A percentile compares a stretch with the other conserved stretches of the same genome.
phyloP scores from a whole-genome alignment of 1,140 invertebrate genomes.

The Cryptotermes secundus region DNA sequence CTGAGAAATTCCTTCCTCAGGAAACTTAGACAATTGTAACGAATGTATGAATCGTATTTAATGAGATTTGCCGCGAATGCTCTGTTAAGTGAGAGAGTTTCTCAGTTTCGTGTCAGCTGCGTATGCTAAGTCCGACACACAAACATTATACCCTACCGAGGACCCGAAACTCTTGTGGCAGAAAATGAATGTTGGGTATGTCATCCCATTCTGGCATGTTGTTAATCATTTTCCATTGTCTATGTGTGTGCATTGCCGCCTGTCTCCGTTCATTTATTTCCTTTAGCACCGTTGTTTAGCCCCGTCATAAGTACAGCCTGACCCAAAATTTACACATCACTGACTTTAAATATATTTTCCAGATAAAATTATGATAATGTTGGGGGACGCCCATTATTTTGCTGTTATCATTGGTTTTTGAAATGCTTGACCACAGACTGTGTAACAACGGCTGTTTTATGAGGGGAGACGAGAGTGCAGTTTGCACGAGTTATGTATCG shows the following conservation, averaged over 20 bases:
- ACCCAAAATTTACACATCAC: background rate
- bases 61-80: too few relatives aligned
- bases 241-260: background rate
- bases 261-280: conserved; percentile 13
- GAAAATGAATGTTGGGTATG: background rate
- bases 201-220: background rate
- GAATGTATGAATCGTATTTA: too few relatives aligned
- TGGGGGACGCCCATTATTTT: background rate
- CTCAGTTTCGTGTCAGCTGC: too few relatives aligned
- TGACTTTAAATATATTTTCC: background rate
- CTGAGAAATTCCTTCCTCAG: too few relatives aligned
- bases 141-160: background rate
- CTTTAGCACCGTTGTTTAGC: background rate
- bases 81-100: too few relatives aligned
- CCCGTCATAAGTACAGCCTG: background rate
- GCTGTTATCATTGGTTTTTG: too few relatives aligned
- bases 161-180: background rate
- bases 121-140: background rate
- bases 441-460: background rate
- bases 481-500: background rate
- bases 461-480: background rate
- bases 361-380: background rate
- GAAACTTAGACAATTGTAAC: too few relatives aligned
- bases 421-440: too few relatives aligned
- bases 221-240: background rate